These are phyloP conservation scores for Alexandromys fortis DNA, from an alignment of 2,113 vertebrate species.

Conservation along the genomic window DNA sequence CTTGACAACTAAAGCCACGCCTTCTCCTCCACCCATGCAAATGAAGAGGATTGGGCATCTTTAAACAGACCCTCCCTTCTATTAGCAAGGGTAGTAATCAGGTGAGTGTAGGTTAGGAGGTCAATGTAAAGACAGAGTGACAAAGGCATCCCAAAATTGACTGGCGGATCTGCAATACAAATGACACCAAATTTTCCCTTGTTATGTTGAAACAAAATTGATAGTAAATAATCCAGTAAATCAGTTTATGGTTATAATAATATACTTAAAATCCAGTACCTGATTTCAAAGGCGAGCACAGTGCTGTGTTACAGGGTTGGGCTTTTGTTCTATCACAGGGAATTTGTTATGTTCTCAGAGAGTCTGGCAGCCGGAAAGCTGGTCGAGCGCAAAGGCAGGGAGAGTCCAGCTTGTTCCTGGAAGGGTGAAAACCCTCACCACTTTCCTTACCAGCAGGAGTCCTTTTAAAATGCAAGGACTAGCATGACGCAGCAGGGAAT, in stretches of 20 bases:
- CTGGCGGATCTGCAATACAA: slow-evolving; percentile 11
- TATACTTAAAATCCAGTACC: slow-evolving; percentile 9
- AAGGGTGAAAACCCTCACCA: neutral
- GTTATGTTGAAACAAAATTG: slow-evolving; percentile 47
- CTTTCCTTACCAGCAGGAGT: neutral
- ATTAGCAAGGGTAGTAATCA: slow-evolving; percentile 40
- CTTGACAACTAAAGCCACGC: neutral
- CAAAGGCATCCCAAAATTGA: neutral
- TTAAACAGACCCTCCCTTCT: slow-evolving; percentile 21
- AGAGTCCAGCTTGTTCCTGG: neutral
- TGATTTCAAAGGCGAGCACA: neutral
- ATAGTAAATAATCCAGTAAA: slow-evolving; percentile 14
- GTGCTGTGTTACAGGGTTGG: neutral
- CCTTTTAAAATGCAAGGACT: neutral
- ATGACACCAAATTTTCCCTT: slow-evolving; percentile 21
- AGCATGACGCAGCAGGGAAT: neutral
- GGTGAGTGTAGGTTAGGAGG: slow-evolving; percentile 28
- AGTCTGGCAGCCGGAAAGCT: neutral
- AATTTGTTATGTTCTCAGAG: neutral
- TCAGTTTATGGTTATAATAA: slow-evolving; percentile 1
- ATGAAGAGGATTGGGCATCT: neutral
- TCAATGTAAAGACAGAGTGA: slow-evolving; percentile 35
- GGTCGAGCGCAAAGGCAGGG: neutral
- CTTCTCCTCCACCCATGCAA: neutral
- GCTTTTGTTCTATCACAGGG: neutral